phyloP scores from a whole-genome alignment of 2,113 vertebrate genomes.

The Marmota monax region DNA sequence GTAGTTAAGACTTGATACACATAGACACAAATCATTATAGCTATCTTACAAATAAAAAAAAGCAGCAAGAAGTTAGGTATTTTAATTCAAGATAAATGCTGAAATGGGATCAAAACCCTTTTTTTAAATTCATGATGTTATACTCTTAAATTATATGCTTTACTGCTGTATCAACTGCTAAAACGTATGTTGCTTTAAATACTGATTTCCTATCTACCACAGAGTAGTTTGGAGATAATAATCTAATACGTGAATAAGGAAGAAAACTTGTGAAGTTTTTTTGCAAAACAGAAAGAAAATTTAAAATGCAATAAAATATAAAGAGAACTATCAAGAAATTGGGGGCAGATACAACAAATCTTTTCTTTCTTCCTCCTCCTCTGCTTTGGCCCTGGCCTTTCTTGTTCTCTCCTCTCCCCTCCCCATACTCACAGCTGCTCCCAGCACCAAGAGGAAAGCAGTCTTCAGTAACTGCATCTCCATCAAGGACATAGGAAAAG shows the following conservation, averaged over 20 bases:
- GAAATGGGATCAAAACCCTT: background rate
- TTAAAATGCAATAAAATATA: background rate
- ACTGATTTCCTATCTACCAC: background rate
- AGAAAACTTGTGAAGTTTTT: background rate
- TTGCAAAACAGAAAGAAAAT: background rate
- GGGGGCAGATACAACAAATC: background rate
- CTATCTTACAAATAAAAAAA: background rate
- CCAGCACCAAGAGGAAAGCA: background rate
- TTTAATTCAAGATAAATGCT: background rate
- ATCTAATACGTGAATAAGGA: background rate
- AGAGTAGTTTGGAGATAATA: slow-evolving; percentile 11
- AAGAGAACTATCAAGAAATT: background rate
- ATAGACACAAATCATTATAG: background rate
- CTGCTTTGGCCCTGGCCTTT: background rate
- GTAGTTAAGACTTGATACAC: background rate
- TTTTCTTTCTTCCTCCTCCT: too few relatives aligned
- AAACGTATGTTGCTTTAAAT: slow-evolving; percentile 1
- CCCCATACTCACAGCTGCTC: background rate
- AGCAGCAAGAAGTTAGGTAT: too few relatives aligned
- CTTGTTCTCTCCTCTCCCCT: background rate
- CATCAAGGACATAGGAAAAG: background rate
- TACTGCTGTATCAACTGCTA: background rate
- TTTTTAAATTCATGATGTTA: background rate
- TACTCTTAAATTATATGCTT: background rate
- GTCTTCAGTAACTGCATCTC: background rate